Base-by-base conservation (phyloP, 2,888 invertebrate species). In the Mythimna ferrago region DNA sequence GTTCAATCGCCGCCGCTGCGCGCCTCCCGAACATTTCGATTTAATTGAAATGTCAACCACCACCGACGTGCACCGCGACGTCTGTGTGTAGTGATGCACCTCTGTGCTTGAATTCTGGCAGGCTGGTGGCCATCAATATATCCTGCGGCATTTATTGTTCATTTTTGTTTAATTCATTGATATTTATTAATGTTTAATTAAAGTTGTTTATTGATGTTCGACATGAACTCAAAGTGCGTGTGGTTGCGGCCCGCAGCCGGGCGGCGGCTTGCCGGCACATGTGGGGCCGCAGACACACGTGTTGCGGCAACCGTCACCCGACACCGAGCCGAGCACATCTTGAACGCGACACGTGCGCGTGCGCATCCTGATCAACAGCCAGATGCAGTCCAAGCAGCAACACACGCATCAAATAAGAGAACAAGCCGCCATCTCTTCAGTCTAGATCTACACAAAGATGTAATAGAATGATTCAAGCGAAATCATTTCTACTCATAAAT, bases 21-120 rank as follows among this genome's bases (percentile, higher is more conserved):
- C n/a, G 51, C 48, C 16, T 11, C 21, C 53, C n/a, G 21, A 65
- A 54, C 54, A 32, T 66, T 58, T 61, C 48, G 35, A 64, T 72
- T 65, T 64, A 78, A 67, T 77, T 71, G 41, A 79, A 67, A 64
- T 38, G 41, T 51, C 54, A 53, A 14, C 53, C 11, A n/a, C 60
- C 9, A 19, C 35, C 35, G 26, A 26, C 26, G 6, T 61, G 38
- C 26, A 54, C 19, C 60, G 21, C 26, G 38, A 16, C 21, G 35
- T 41, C 7, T n/a, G 57, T 35, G 35, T 21, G 44, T 32, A 7
- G 44, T 26, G 38, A 16, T 48, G 14, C 48, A 10, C 16, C 26
- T 2, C 21, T 21, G 35, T 44, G 21, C 26, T n/a, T 9, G 38
- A 14, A 16, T 16, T n/a, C 6, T 44, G 32, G n/a, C 48, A 51